Evolutionary conservation across 2,113 vertebrate genomes (phyloP).

Genomic region (Phoenicopterus ruber): DNA sequence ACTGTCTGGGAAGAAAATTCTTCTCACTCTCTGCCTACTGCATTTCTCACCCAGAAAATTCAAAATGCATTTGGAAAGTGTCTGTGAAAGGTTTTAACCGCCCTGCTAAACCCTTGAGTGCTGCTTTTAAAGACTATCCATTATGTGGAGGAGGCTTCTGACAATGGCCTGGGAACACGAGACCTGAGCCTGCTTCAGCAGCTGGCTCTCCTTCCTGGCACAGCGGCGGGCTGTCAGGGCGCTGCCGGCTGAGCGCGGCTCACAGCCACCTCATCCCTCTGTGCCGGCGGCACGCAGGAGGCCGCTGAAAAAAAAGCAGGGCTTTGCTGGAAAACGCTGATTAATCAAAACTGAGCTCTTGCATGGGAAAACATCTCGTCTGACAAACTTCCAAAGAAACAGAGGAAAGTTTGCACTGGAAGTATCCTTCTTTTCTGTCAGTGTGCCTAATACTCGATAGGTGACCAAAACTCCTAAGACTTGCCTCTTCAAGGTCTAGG

Average conservation of each 20-base stretch:
- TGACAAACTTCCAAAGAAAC: neutral
- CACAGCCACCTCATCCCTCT: slow-evolving; percentile 38
- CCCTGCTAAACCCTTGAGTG: slow-evolving; percentile 26
- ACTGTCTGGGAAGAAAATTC: neutral
- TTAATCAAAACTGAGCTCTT: neutral
- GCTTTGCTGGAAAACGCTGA: neutral
- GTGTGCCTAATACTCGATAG: neutral
- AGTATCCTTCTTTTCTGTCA: neutral
- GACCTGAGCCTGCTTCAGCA: slow-evolving; percentile 15
- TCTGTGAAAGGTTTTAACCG: slow-evolving; percentile 31
- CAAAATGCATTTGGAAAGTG: slow-evolving; percentile 43
- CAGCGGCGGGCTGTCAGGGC: neutral
- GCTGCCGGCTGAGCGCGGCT: neutral
- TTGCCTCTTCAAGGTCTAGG: neutral
- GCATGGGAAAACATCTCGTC: neutral
- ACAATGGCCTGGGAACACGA: slow-evolving; percentile 31
- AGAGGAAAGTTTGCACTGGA: neutral
- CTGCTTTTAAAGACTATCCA: slow-evolving; percentile 27
- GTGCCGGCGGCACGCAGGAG: neutral
- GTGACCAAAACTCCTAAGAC: neutral
- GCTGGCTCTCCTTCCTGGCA: slow-evolving; percentile 60
- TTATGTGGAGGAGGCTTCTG: slow-evolving; percentile 37
- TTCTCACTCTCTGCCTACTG: neutral
- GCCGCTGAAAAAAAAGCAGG: neutral
- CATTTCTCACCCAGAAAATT: slow-evolving; percentile 47